Evolutionary conservation across 1,140 invertebrate species (phyloP).

Genomic region (Zaprionus vittiger): DNA sequence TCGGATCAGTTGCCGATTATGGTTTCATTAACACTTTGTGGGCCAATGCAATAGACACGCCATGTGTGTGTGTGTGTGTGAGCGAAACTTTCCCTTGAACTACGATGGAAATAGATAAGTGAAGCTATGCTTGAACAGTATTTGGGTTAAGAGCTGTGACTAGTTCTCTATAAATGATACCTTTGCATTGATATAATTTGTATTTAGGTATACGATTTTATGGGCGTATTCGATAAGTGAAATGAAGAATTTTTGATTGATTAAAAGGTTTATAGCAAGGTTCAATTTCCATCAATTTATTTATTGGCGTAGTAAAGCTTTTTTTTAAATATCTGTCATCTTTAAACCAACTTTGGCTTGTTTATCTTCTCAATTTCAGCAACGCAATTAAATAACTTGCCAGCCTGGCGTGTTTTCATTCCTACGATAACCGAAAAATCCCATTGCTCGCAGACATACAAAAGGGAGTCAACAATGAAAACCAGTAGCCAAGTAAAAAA

Average conservation of each 20-base stretch:
- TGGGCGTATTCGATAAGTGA: too few species aligned
- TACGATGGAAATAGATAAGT: constrained; percentile 1
- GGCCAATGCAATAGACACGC: background rate
- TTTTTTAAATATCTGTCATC: background rate
- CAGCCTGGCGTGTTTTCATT: background rate
- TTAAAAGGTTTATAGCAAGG: too few species aligned
- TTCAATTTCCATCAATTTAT: background rate
- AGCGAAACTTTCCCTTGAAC: constrained; percentile 21
- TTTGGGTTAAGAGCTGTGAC: background rate
- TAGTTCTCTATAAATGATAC: background rate
- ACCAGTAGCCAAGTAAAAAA: constrained; percentile 10
- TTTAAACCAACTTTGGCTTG: background rate
- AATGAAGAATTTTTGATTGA: too few species aligned
- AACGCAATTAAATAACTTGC: constrained; percentile 15
- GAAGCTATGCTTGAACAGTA: background rate
- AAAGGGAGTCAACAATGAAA: constrained; percentile 12
- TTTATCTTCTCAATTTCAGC: background rate
- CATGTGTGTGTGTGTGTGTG: too few species aligned
- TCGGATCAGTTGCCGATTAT: constrained; percentile 14
- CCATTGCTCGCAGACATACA: constrained; percentile 1
- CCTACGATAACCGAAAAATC: background rate
- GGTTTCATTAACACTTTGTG: constrained; percentile 30
- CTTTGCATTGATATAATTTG: background rate
- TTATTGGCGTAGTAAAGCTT: background rate
- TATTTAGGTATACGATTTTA: too few species aligned